phyloP scores from a whole-genome alignment of 2,888 invertebrate genomes.

The Ophion ellenae region DNA sequence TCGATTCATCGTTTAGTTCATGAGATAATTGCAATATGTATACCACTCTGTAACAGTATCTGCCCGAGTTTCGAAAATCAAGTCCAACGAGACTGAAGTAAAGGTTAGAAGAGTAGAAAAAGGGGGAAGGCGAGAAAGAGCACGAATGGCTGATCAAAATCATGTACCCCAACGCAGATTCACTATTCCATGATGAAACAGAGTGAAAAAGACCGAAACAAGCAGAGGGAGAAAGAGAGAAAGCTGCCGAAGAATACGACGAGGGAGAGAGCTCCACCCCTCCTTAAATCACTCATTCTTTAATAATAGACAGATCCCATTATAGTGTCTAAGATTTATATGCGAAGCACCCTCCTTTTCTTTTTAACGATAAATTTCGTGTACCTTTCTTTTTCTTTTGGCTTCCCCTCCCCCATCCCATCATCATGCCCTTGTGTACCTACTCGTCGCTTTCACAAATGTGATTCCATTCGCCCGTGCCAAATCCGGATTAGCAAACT shows the following conservation, averaged over 20 bases:
- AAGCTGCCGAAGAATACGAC: slow-evolving; percentile 64
- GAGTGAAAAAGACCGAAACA: slow-evolving; percentile 60
- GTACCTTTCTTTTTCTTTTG: slow-evolving; percentile 69
- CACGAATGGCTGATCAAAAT: slow-evolving; percentile 80
- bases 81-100: slow-evolving; percentile 55
- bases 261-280: slow-evolving; percentile 80
- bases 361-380: slow-evolving; percentile 83
- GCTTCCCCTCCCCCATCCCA: slow-evolving; percentile 29
- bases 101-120: slow-evolving; percentile 49
- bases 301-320: slow-evolving; percentile 84
- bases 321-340: slow-evolving; percentile 84
- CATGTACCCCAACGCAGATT: slow-evolving; percentile 74
- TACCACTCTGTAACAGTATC: slow-evolving; percentile 34
- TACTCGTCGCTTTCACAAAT: slow-evolving; percentile 49
- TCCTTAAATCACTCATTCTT: slow-evolving; percentile 84
- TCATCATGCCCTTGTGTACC: slow-evolving; percentile 14
- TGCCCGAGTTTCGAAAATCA: slow-evolving; percentile 64
- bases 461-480: slow-evolving; percentile 38
- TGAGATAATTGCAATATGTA: background rate
- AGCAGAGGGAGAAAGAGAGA: slow-evolving; percentile 39
- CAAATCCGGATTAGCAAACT: slow-evolving; percentile 64
- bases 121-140: slow-evolving; percentile 52
- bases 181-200: slow-evolving; percentile 75
- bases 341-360: slow-evolving; percentile 81
- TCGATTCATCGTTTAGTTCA: too few relatives aligned